Percentiles rank a stretch among this genome's conserved stretches.
phyloP scores from a whole-genome alignment of 2,797 vertebrate species.

The Microctenopoma steveboyesi region DNA sequence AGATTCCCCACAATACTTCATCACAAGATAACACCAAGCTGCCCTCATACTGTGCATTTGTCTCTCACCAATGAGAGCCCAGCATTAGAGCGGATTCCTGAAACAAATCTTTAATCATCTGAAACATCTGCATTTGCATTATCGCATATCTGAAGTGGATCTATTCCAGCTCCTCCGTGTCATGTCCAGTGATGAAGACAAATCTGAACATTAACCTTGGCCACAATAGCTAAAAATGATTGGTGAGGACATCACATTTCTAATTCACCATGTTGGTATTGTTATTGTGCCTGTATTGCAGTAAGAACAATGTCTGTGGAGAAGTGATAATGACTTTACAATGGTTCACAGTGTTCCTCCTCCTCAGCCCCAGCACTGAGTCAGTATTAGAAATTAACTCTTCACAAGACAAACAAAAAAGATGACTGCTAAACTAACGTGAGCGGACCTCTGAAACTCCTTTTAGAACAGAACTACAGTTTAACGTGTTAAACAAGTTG shows the following conservation, averaged over 20 bases:
- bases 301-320: not conserved
- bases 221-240: not conserved
- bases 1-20: too few relatives aligned
- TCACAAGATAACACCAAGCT: too few relatives aligned
- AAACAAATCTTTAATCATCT: too few relatives aligned
- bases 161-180: too few relatives aligned
- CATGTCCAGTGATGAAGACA: too few relatives aligned
- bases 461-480: not conserved
- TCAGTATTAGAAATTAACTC: not conserved
- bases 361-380: not conserved
- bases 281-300: not conserved
- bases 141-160: too few relatives aligned
- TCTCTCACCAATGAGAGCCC: too few relatives aligned
- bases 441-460: not conserved
- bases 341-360: not conserved
- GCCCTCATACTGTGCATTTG: too few relatives aligned
- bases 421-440: not conserved
- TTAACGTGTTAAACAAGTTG: not conserved
- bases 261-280: not conserved
- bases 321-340: too few relatives aligned
- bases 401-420: not conserved
- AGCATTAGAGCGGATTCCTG: too few relatives aligned
- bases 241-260: not conserved
- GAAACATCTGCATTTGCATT: too few relatives aligned
- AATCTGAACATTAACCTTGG: not conserved